Evolutionary conservation across 37 sponge, comb jelly and placozoan genomes (phyloP), one percentile per base, ranked within the genome.

Genomic region (Bolinopsis microptera): DNA sequence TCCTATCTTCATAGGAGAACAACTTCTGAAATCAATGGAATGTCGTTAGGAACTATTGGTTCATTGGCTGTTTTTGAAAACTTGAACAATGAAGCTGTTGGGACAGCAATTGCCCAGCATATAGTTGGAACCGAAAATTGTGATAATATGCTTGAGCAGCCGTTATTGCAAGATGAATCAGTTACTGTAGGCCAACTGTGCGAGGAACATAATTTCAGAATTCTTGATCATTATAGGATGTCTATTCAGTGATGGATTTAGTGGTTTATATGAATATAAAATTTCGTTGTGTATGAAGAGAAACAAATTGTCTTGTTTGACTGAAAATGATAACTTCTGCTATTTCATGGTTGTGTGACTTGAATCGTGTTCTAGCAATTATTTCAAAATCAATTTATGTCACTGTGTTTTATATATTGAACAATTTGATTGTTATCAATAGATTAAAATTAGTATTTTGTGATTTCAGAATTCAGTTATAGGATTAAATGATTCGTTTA

Each of bases 81-180:
- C 74, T 70, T 70, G 30, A 70, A 26, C 30, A 26, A 70, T 70
- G 25, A 22, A 26, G 74, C 74, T n/a, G 74, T 70, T 70, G 74
- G 74, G 30, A 80, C 24, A 32, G 23, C 36, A 5, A 80, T 80
- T 36, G 35, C 82, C 9, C 82, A 80, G 23, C 82, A 80, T 30
- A 80, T 80, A 18, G 82, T 35, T 80, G 82, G 82, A 2, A 36
- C 22, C 22, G 35, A 33, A 21, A 35, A 80, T 22, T 35, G 21
- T 18, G 30, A 31, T 35, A 22, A 80, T 80, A 32, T 80, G 37
- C 30, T 35, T 35, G 82, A 80, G 5, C 82, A 80, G 22, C 82
- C 82, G 3, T 80, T 80, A 33, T 8, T 80, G 34, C 82, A 80
- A 33, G 82, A 80, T 80, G 82, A 80, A 22, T 36, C 82, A 36